Evolutionary conservation across 2,797 vertebrate species (phyloP), one percentile per base, ranked within the genome.

Genomic region (Acanthiza pusilla): DNA sequence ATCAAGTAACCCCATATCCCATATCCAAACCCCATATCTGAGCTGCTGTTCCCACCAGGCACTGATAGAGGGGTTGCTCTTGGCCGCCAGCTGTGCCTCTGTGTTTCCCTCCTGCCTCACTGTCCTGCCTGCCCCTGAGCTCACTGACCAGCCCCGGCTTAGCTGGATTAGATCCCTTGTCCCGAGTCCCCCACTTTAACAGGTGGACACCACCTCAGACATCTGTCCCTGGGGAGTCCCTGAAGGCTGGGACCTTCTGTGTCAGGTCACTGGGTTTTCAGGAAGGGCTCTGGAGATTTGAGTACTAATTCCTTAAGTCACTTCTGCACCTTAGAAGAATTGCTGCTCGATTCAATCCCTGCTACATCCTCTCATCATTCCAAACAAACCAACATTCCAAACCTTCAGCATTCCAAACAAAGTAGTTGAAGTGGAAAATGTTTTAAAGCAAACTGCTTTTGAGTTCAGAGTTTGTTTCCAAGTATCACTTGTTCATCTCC

Each of bases 231-330:
- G 21, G 13, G 30, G 40, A 76, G 16, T 11, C 48, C 43, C 80
- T 34, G 17, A 50, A 48, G 80, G 43, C 62, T n/a, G 29, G n/a
- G n/a, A 40, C 72, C 75, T 85, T 48, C 13, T 0, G 6, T 22
- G 40, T 57, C 63, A 80, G 87, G 94, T 95, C 92, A 94, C 21
- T 38, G 72, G 36, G 17, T 48, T 93, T 91, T 62, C 92, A 91
- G 75, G 81, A 75, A 47, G 32, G 55, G 57, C 45, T 89, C 53
- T 85, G 68, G 38, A 50, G 75, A 58, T 77, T 38, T 72, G 58
- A 78, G 36, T 51, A 50, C 34, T 91, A 95, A 92, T 92, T 93
- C 79, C 66, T 77, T 91, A 83, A 89, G 58, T 85, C 79, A 10
- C 10, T 85, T 17, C 55, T 84, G 65, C 17, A 60, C 21, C 7